Conservation (phyloP, 37 sponge, comb jelly and placozoan species). For the Diacarnus erythraeanus region DNA sequence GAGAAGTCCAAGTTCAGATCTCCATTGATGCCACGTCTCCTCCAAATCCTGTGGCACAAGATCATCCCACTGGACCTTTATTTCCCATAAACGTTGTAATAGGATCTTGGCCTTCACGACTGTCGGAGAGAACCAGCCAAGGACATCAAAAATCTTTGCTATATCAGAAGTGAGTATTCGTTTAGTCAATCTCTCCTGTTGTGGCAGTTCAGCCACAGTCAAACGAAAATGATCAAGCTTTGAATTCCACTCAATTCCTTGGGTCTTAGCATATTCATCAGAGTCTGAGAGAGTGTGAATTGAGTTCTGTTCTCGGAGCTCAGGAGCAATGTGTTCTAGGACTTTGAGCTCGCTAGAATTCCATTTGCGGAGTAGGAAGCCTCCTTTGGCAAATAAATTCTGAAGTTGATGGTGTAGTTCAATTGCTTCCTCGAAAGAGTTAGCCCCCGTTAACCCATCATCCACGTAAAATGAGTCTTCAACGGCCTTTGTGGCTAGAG, state of each 20-base stretch:
- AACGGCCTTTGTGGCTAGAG: background rate
- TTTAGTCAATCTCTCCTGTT: slow-evolving; percentile 13
- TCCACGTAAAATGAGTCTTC: slow-evolving; percentile 31
- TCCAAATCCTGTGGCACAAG: background rate
- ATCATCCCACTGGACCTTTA: slow-evolving; percentile 3
- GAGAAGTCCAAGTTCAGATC: too few relatives aligned
- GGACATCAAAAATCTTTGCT: slow-evolving; percentile 27
- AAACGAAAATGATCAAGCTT: slow-evolving; percentile 22
- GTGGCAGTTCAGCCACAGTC: slow-evolving; percentile 17
- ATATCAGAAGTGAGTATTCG: slow-evolving; percentile 33
- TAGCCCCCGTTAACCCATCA: slow-evolving; percentile 30
- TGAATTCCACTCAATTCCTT: slow-evolving; percentile 49
- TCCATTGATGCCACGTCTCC: background rate
- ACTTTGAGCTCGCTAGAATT: slow-evolving; percentile 30
- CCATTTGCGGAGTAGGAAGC: slow-evolving; percentile 41
- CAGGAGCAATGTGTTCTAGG: slow-evolving; percentile 10
- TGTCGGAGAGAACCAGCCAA: slow-evolving; percentile 43
- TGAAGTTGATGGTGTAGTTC: slow-evolving; percentile 9
- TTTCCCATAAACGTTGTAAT: too few relatives aligned
- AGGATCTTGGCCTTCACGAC: slow-evolving; percentile 17
- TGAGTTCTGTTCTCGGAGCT: slow-evolving; percentile 4
- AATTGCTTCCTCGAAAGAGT: slow-evolving; percentile 22
- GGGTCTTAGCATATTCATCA: slow-evolving; percentile 21
- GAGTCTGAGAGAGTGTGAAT: background rate
- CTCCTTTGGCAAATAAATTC: background rate